These are phyloP conservation scores for Protobothrops flavoviridis DNA, from an alignment of 2,113 vertebrate species.

Conservation along the genomic window DNA sequence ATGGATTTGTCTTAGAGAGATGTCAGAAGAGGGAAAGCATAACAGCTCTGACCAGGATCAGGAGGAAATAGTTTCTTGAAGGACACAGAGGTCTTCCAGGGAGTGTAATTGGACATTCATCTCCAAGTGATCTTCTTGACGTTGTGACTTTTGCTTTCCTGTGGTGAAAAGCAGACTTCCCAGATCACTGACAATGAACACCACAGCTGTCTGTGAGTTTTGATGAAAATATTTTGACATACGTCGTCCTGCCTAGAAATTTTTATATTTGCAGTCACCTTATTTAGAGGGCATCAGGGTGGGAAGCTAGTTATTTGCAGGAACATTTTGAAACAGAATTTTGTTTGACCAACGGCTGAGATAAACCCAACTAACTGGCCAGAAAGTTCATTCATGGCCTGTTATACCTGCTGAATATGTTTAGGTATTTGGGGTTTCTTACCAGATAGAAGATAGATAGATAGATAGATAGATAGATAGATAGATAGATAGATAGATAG, in stretches of 20 bases:
- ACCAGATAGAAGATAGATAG: no score
- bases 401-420: background rate
- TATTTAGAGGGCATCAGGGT: background rate
- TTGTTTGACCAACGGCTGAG: background rate
- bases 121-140: background rate
- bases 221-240: background rate
- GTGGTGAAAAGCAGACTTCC: background rate
- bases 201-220: background rate
- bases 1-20: background rate
- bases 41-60: background rate
- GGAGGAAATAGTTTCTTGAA: rapidly evolving
- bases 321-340: background rate
- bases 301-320: background rate
- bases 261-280: background rate
- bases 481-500: no score
- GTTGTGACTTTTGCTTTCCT: background rate
- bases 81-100: background rate
- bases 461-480: no score
- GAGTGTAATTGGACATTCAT: background rate
- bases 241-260: background rate
- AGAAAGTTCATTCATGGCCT: background rate
- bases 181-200: background rate
- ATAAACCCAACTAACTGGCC: background rate
- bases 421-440: background rate
- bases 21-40: background rate